Evolutionary conservation across 2,113 vertebrate species (phyloP).

Genomic region (Coracopsis vasa): DNA sequence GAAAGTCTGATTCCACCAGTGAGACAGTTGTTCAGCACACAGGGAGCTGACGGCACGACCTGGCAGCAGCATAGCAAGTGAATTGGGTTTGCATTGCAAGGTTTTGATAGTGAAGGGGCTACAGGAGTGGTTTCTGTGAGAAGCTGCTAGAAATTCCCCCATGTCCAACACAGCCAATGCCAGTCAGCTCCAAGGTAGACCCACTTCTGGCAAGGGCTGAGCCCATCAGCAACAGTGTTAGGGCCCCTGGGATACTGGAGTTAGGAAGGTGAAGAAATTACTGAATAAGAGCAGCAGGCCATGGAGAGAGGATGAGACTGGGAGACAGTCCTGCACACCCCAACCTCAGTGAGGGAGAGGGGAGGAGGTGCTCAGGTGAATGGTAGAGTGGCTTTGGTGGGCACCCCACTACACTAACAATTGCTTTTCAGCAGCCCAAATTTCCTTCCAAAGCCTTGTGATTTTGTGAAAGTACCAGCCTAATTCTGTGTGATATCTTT

Average conservation of each 20-base stretch:
- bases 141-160: not conserved
- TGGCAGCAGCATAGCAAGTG: not conserved
- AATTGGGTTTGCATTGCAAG: not conserved
- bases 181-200: not conserved
- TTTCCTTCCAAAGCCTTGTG: not conserved
- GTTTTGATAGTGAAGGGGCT: not conserved
- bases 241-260: not conserved
- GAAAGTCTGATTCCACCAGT: not conserved
- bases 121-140: not conserved
- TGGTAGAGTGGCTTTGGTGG: not conserved
- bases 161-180: not conserved
- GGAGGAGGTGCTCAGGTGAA: not conserved
- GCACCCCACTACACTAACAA: no score
- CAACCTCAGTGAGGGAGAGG: not conserved
- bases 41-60: not conserved
- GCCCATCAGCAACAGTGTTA: not conserved
- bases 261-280: not conserved
- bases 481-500: not conserved
- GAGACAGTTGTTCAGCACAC: fast-evolving
- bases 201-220: not conserved
- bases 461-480: not conserved
- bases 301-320: not conserved
- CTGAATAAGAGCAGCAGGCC: not conserved
- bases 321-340: not conserved
- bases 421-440: not conserved